Evolutionary conservation across 2,797 vertebrate species (phyloP).

Genomic region (Poeciliopsis presidionis): DNA sequence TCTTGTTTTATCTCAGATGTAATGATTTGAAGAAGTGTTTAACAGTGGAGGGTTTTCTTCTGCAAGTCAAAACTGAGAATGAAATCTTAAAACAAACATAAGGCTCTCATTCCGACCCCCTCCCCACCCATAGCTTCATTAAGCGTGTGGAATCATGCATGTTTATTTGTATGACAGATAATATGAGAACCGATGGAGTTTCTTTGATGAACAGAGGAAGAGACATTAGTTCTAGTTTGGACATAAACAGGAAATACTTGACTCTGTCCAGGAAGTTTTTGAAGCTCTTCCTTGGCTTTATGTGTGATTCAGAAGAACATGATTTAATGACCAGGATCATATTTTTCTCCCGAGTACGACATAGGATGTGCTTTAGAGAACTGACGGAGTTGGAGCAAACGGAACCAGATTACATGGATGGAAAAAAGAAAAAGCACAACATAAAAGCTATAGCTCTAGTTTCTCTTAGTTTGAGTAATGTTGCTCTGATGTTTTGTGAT

Average conservation of each 20-base stretch:
- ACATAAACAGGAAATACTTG: slow-evolving; percentile 68
- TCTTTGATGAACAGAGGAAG: slow-evolving; percentile 38
- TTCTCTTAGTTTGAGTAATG: slow-evolving; percentile 24
- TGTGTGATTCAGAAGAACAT: slow-evolving; percentile 29
- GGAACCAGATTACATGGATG: slow-evolving; percentile 22
- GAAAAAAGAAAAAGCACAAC: slow-evolving; percentile 64
- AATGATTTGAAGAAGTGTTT: not conserved
- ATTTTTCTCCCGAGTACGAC: slow-evolving; percentile 25
- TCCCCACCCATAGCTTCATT: not conserved
- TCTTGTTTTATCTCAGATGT: slow-evolving; percentile 30
- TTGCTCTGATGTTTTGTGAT: slow-evolving; percentile 40
- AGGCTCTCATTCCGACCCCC: slow-evolving; percentile 3
- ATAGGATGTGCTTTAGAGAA: not conserved
- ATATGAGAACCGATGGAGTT: slow-evolving; percentile 26
- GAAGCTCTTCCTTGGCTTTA: slow-evolving; percentile 36
- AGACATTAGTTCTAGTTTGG: slow-evolving; percentile 36
- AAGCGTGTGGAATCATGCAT: not conserved
- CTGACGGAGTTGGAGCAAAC: slow-evolving; percentile 10
- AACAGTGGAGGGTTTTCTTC: slow-evolving; percentile 7
- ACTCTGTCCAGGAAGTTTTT: slow-evolving; percentile 53
- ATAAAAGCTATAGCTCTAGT: slow-evolving; percentile 24
- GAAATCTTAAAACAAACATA: slow-evolving; percentile 6
- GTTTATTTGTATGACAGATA: not conserved
- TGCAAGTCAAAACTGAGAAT: slow-evolving; percentile 3
- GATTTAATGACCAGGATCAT: slow-evolving; percentile 24